A percentile compares a stretch with the other conserved stretches of the same genome.
Conservation (phyloP, 1,140 invertebrate genomes). For the Heliconius nattereri region DNA sequence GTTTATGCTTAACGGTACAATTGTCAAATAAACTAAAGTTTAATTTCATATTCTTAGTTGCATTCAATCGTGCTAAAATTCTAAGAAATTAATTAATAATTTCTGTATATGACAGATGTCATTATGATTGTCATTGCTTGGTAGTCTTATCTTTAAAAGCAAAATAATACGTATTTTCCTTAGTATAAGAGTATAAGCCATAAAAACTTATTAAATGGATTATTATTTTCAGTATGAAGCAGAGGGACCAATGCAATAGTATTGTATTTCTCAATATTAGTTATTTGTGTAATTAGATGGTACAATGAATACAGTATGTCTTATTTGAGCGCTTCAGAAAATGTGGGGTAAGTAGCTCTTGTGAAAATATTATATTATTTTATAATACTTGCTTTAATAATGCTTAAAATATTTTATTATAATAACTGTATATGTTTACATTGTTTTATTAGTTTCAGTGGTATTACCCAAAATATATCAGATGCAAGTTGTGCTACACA, state of each 20-base stretch:
- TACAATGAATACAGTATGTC: constrained; percentile 80
- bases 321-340: constrained; percentile 80
- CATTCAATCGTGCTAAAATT: not conserved
- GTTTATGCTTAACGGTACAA: constrained; percentile 33
- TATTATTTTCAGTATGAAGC: constrained; percentile 67
- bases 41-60: not conserved
- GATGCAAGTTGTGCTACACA: constrained; percentile 75
- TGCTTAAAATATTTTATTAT: not conserved
- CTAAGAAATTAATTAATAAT: constrained; percentile 28
- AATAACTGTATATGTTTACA: not conserved
- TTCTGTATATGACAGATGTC: constrained; percentile 66
- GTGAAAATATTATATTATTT: not conserved
- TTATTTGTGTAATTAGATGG: constrained; percentile 68
- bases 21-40: constrained; percentile 24
- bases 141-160: constrained; percentile 56
- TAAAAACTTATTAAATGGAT: constrained; percentile 33
- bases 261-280: constrained; percentile 58
- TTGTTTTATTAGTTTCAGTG: constrained; percentile 69
- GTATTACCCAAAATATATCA: constrained; percentile 79
- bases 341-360: constrained; percentile 67
- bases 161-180: constrained; percentile 62
- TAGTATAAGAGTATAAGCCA: constrained; percentile 40
- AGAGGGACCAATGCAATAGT: constrained; percentile 69
- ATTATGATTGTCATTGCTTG: constrained; percentile 65
- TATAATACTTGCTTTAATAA: not conserved